phyloP scores from a whole-genome alignment of 2,797 vertebrate genomes.

The Anabacerthia variegaticeps region DNA sequence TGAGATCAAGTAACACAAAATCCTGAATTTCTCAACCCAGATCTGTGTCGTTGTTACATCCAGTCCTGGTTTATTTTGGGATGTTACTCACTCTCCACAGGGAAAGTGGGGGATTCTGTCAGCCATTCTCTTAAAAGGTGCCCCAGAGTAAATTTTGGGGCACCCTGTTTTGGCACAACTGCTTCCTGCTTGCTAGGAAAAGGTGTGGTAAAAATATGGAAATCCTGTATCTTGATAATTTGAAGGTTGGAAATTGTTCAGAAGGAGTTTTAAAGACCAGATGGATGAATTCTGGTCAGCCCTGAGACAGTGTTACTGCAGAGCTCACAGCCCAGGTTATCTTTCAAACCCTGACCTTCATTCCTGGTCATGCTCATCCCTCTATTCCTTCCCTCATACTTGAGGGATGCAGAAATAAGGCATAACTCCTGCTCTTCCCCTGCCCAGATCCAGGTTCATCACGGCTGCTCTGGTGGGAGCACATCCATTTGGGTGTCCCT shows the following conservation, averaged over 20 bases:
- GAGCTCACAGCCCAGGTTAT: not conserved
- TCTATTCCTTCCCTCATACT: not conserved
- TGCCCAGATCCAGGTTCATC: no score
- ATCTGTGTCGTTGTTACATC: not conserved
- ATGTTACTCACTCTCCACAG: not conserved
- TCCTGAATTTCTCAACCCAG: not conserved
- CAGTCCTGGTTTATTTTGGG: not conserved
- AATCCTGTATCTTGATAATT: not conserved
- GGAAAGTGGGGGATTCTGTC: not conserved
- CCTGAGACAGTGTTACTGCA: not conserved
- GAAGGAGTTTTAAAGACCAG: not conserved
- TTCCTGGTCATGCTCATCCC: not conserved
- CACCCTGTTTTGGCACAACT: not conserved
- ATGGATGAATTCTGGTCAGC: not conserved
- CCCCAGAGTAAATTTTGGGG: not conserved
- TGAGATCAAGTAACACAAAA: not conserved
- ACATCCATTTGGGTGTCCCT: not conserved
- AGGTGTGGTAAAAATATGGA: not conserved
- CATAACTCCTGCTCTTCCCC: not conserved
- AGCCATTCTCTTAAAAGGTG: not conserved
- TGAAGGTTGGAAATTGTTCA: not conserved
- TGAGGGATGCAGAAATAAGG: not conserved
- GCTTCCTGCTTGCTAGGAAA: not conserved
- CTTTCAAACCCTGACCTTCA: not conserved
- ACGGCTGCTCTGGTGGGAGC: accelerated